These are phyloP conservation scores for Urocolius indicus DNA, from an alignment of 2,113 vertebrate species.

Conservation along the genomic window DNA sequence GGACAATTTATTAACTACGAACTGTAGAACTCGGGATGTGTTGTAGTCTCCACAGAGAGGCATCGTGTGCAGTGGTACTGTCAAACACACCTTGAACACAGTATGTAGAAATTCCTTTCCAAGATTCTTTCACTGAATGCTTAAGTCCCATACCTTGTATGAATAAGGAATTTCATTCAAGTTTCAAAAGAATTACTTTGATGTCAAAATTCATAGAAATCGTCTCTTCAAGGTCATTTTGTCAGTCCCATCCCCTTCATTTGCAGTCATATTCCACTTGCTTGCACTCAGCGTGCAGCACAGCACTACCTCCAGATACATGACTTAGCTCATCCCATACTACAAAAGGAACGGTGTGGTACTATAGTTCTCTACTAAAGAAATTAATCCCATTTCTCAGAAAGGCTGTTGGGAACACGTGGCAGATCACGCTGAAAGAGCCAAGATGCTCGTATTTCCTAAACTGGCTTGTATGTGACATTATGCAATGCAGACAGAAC, in stretches of 20 bases:
- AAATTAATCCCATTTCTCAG: neutral
- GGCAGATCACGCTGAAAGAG: fast-evolving
- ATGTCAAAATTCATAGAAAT: neutral
- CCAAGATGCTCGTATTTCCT: neutral
- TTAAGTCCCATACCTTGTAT: fast-evolving
- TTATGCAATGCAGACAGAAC: neutral
- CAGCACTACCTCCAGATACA: neutral
- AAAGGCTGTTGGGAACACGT: neutral
- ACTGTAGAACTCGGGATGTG: neutral
- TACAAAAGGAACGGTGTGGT: fast-evolving
- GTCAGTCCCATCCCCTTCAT: neutral
- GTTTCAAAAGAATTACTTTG: neutral
- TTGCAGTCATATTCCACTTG: neutral
- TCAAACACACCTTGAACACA: neutral
- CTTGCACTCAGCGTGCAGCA: neutral
- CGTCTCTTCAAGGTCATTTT: neutral
- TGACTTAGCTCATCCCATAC: neutral
- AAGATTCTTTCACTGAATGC: neutral
- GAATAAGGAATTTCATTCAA: neutral
- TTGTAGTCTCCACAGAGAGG: neutral
- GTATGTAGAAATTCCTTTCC: neutral
- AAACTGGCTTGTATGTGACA: neutral
- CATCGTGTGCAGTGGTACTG: neutral
- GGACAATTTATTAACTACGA: neutral
- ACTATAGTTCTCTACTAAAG: neutral